phyloP scores from a whole-genome alignment of 2,888 invertebrate species.

The Merodon equestris region DNA sequence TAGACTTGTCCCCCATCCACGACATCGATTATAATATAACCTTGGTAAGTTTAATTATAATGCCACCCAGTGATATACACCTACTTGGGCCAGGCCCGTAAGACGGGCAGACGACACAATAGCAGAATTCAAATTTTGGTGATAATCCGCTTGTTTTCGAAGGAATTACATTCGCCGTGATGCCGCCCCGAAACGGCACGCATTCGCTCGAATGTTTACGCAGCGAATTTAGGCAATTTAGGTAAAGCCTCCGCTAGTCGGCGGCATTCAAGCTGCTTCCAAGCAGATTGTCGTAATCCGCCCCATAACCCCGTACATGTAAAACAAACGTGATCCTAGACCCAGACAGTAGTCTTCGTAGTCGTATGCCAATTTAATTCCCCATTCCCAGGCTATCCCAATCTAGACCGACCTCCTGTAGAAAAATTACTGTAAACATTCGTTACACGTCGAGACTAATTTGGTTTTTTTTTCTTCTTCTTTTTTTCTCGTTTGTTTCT shows the following conservation, averaged over 20 bases:
- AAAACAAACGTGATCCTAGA: slow-evolving; percentile 56
- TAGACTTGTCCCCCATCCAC: neutral
- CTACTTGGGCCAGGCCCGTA: slow-evolving; percentile 34
- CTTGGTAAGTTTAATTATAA: slow-evolving; percentile 62
- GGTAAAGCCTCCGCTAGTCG: slow-evolving; percentile 24
- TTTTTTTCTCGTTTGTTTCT: no score
- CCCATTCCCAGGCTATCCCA: slow-evolving; percentile 22
- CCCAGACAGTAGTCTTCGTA: neutral
- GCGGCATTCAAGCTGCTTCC: slow-evolving; percentile 12
- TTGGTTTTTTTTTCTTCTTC: slow-evolving; percentile 46
- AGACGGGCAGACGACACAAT: slow-evolving; percentile 33
- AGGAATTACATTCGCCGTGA: slow-evolving; percentile 55
- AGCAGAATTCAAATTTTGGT: slow-evolving; percentile 53
- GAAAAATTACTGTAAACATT: neutral
- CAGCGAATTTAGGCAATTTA: slow-evolving; percentile 59
- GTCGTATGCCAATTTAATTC: no score
- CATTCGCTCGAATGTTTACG: slow-evolving; percentile 58
- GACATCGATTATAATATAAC: slow-evolving; percentile 20
- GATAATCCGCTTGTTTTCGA: slow-evolving; percentile 63
- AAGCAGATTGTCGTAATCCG: slow-evolving; percentile 22
- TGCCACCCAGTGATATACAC: slow-evolving; percentile 34
- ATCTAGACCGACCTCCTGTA: slow-evolving; percentile 4
- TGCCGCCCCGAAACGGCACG: slow-evolving; percentile 42
- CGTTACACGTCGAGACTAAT: slow-evolving; percentile 47
- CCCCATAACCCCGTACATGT: slow-evolving; percentile 10